Conservation (phyloP, 2,888 invertebrate genomes). For the Phrixothrix hirtus region DNA sequence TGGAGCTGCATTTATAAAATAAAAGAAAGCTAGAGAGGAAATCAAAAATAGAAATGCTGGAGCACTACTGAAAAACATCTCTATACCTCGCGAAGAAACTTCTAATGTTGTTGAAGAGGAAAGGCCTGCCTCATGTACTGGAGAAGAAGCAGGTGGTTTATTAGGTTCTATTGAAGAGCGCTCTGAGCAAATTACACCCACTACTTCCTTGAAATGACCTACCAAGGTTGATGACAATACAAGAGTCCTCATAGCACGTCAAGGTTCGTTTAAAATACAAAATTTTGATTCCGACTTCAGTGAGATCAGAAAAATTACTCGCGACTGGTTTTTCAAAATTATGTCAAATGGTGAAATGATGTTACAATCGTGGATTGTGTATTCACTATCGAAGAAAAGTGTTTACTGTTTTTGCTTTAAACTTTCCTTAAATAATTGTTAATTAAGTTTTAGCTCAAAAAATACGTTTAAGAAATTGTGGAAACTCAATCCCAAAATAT, state of each 20-base stretch:
- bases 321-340: constrained; percentile 17
- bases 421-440: constrained; percentile 9
- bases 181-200: constrained; percentile 18
- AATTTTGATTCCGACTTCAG: constrained; percentile 16
- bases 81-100: too few species aligned
- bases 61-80: too few species aligned
- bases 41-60: too few species aligned
- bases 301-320: constrained; percentile 12
- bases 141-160: constrained; percentile 20
- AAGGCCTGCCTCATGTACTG: constrained; percentile 19
- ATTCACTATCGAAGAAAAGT: constrained; percentile 17
- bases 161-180: constrained; percentile 20
- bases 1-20: too few species aligned
- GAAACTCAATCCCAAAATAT: constrained; percentile 16
- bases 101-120: constrained; percentile 20
- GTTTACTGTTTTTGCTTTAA: constrained; percentile 13
- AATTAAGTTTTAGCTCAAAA: constrained; percentile 14
- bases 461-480: constrained; percentile 10
- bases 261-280: constrained; percentile 18
- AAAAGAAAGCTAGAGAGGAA: too few species aligned
- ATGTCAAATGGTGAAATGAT: constrained; percentile 12
- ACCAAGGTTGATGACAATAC: constrained; percentile 15
- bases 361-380: constrained; percentile 17
- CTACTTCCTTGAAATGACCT: constrained; percentile 20
- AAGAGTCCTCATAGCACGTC: constrained; percentile 15